phyloP scores from a whole-genome alignment of 53 echinoderm and acorn worm species.

The Apostichopus leukothele region DNA sequence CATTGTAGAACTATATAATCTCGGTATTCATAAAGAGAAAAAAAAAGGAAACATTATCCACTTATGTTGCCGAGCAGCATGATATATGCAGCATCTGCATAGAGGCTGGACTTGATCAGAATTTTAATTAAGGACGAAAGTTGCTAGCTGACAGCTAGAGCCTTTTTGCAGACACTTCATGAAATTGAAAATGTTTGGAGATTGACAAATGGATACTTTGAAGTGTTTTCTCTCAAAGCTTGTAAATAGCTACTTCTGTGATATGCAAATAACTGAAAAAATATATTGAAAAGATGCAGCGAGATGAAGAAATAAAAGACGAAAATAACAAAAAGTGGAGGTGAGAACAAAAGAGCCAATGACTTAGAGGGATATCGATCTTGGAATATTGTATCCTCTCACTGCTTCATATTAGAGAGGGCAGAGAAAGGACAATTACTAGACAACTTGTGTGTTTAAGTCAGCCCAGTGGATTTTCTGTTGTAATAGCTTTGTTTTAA shows the following conservation, averaged over 20 bases:
- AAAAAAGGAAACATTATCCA: background rate
- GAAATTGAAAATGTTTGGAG: background rate
- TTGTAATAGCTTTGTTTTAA: too few relatives aligned
- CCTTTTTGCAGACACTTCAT: conserved; percentile 12
- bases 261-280: background rate
- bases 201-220: conserved; percentile 25
- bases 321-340: background rate
- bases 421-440: too few relatives aligned
- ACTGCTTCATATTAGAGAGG: too few relatives aligned
- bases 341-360: background rate
- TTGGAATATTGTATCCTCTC: too few relatives aligned
- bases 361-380: too few relatives aligned
- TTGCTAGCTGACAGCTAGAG: conserved; percentile 25
- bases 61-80: conserved; percentile 8
- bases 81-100: background rate
- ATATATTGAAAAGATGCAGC: background rate
- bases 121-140: conserved; percentile 5
- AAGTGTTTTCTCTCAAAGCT: background rate
- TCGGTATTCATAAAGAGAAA: background rate
- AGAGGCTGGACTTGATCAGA: background rate
- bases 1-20: background rate
- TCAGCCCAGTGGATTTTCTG: too few relatives aligned
- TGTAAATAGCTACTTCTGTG: background rate
- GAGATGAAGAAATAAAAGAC: background rate
- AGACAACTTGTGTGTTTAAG: too few relatives aligned